Evolutionary conservation across 2,888 invertebrate species (phyloP).

Genomic region (Lasiommata megera): DNA sequence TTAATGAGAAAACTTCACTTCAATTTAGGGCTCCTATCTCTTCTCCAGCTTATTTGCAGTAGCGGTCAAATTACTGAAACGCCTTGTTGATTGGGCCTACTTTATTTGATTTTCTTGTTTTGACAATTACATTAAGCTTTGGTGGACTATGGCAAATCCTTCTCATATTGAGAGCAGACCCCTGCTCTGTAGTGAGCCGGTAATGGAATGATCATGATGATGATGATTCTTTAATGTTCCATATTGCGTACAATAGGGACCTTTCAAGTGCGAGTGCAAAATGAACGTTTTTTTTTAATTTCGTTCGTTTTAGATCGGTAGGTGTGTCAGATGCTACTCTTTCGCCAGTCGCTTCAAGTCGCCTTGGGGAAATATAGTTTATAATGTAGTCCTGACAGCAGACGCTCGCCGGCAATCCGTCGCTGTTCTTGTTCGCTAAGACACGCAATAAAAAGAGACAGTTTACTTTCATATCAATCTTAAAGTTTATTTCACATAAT

Average conservation of each 20-base stretch:
- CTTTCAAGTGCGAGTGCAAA: neutral
- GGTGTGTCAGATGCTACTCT: neutral
- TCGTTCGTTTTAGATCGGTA: neutral
- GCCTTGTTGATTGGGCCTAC: slow-evolving; percentile 46
- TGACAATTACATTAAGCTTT: neutral
- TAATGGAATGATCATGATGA: too few relatives aligned
- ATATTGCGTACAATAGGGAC: too few relatives aligned
- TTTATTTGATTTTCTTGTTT: slow-evolving; percentile 17
- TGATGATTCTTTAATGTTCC: too few relatives aligned
- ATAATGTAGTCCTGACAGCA: slow-evolving; percentile 10
- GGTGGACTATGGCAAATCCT: too few relatives aligned
- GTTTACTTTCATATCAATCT: neutral
- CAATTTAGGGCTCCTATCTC: slow-evolving; percentile 75
- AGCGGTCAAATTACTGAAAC: slow-evolving; percentile 67
- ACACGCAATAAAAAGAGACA: slow-evolving; percentile 3
- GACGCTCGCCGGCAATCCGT: slow-evolving; percentile 15
- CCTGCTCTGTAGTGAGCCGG: too few relatives aligned
- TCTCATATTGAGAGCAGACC: too few relatives aligned
- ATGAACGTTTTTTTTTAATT: neutral
- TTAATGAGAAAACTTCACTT: slow-evolving; percentile 81
- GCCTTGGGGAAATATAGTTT: slow-evolving; percentile 19
- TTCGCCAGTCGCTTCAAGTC: slow-evolving; percentile 4
- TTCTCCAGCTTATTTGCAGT: slow-evolving; percentile 74
- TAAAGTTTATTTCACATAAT: neutral
- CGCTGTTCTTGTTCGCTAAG: slow-evolving; percentile 10